Evolutionary conservation across 2,888 invertebrate species (phyloP).

Genomic region (Muschampia plurimacula): DNA sequence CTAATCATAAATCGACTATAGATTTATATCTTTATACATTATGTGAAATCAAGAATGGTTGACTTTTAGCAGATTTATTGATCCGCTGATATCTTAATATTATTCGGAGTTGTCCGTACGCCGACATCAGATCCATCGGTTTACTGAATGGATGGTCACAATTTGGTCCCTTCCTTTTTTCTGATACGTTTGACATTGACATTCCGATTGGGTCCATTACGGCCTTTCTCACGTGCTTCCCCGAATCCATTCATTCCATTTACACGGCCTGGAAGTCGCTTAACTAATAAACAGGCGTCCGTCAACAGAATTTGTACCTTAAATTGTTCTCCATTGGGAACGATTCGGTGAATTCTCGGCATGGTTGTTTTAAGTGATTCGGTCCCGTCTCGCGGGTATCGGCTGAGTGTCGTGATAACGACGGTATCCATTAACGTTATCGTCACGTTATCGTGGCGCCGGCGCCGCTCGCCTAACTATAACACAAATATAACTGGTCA

Average conservation of each 20-base stretch:
- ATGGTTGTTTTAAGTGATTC: constrained; percentile 50
- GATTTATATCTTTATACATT: not conserved
- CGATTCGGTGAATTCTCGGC: constrained; percentile 45
- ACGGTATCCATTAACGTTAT: constrained; percentile 81
- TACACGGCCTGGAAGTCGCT: constrained; percentile 49
- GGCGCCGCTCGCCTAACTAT: constrained; percentile 70
- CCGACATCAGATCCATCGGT: constrained; percentile 46
- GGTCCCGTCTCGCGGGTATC: constrained; percentile 58
- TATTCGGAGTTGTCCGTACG: constrained; percentile 37
- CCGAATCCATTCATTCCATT: constrained; percentile 78
- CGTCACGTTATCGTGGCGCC: constrained; percentile 78
- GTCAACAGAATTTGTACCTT: constrained; percentile 57
- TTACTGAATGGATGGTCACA: constrained; percentile 58
- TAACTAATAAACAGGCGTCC: constrained; percentile 40
- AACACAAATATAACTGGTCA: constrained; percentile 65
- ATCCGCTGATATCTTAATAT: constrained; percentile 45
- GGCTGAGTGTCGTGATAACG: constrained; percentile 69
- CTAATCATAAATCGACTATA: not conserved
- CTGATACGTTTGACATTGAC: constrained; percentile 71
- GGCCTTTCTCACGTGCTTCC: constrained; percentile 72
- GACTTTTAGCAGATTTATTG: constrained; percentile 34
- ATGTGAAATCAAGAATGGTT: constrained; percentile 6
- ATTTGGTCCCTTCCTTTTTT: constrained; percentile 63
- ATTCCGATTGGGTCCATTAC: constrained; percentile 75
- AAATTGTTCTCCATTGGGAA: constrained; percentile 43